phyloP scores from a whole-genome alignment of 1,140 invertebrate genomes.

The Cydia pomonella region DNA sequence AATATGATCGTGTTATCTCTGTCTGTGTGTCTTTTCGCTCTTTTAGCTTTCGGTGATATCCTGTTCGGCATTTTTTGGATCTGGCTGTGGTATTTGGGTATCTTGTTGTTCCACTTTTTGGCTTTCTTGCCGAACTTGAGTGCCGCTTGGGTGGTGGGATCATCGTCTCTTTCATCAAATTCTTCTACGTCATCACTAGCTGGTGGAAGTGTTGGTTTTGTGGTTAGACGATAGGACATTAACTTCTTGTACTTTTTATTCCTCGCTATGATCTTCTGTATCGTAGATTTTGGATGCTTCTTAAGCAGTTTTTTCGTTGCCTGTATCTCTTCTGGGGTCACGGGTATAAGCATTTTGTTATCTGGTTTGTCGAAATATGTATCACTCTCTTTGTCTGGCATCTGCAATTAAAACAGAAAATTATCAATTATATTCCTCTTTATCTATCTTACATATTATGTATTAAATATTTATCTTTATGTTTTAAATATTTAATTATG shows the following conservation, averaged over 20 bases:
- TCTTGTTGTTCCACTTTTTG: conserved; percentile 52
- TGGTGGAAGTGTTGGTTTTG: conserved; percentile 41
- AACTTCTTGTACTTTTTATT: conserved; percentile 53
- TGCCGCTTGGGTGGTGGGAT: conserved; percentile 48
- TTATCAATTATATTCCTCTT: neutral
- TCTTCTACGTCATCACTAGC: conserved; percentile 40
- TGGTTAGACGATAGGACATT: conserved; percentile 48
- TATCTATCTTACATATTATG: no score
- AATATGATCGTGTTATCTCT: conserved; percentile 55
- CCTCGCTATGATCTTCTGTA: conserved; percentile 74
- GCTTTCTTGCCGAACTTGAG: conserved; percentile 45
- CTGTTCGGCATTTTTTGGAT: conserved; percentile 56
- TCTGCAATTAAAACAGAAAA: neutral
- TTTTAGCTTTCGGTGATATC: conserved; percentile 39
- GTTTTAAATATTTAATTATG: no score
- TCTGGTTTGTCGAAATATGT: conserved; percentile 63
- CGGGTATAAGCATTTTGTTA: conserved; percentile 58
- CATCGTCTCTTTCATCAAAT: conserved; percentile 39
- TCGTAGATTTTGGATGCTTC: conserved; percentile 63
- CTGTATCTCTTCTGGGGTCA: conserved; percentile 49
- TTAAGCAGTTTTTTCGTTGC: conserved; percentile 52
- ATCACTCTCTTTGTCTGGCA: neutral
- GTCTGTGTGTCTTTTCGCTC: conserved; percentile 53
- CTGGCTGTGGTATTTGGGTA: conserved; percentile 59
- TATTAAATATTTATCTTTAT: no score